Evolutionary conservation across 2,797 vertebrate genomes (phyloP).

Genomic region (Amblyraja radiata): DNA sequence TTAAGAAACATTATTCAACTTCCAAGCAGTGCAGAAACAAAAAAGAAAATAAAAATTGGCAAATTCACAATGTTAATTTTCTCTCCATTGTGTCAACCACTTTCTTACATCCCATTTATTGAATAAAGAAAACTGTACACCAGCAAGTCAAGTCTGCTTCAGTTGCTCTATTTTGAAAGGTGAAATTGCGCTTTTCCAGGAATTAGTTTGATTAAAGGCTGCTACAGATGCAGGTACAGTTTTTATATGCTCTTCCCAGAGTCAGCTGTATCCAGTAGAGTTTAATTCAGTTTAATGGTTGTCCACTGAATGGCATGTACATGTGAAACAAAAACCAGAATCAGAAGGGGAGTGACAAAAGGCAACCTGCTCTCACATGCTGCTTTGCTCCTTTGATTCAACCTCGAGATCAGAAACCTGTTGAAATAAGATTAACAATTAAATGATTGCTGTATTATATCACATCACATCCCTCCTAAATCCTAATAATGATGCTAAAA

Average conservation of each 20-base stretch:
- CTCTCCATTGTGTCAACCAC: conserved; percentile 75
- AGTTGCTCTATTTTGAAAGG: conserved; percentile 37
- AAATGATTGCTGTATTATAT: no score
- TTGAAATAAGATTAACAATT: conserved; percentile 45
- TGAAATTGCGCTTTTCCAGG: conserved; percentile 38
- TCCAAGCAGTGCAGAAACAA: conserved; percentile 68
- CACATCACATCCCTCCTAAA: neutral
- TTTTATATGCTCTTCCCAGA: conserved; percentile 34
- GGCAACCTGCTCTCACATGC: conserved; percentile 72
- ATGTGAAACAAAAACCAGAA: conserved; percentile 78
- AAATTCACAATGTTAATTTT: conserved; percentile 71
- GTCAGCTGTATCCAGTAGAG: conserved; percentile 48
- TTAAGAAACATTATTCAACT: conserved; percentile 63
- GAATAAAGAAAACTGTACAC: conserved; percentile 79
- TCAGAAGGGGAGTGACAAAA: conserved; percentile 75
- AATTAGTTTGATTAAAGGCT: conserved; percentile 37
- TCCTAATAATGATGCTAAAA: neutral
- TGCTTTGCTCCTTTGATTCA: conserved; percentile 75
- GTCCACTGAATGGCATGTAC: conserved; percentile 74
- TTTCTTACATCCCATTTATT: conserved; percentile 72
- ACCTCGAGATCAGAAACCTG: conserved; percentile 80
- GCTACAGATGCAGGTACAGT: conserved; percentile 36
- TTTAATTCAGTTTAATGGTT: conserved; percentile 81
- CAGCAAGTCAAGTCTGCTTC: conserved; percentile 9
- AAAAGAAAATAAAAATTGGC: conserved; percentile 73